Evolutionary conservation across 2,888 invertebrate species (phyloP), one percentile per base, ranked within the genome.

Genomic region (Cerceris ruficornis): DNA sequence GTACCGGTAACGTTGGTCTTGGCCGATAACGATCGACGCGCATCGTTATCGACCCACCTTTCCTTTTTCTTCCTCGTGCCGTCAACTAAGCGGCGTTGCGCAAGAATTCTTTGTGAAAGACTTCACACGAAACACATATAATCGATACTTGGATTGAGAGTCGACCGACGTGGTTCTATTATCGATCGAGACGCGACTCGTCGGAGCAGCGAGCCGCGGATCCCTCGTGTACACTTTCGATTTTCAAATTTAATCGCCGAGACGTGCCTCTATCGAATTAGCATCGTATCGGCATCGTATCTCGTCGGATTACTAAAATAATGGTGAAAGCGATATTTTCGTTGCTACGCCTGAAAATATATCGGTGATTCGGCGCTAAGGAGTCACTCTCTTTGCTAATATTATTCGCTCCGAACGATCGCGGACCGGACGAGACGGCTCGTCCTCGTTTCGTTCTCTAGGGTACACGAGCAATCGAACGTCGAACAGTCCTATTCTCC

Each of bases 141-240:
- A 75, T 77, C 66, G 77, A 69, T 69, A 69, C 75, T 62, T 75
- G 39, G 60, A 73, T 67, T 76, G 61, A 46, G 46, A 62, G 62
- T 28, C 28, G 4, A 28, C 4, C 28, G 28, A 28, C 28, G 4
- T 28, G 28, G 28, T 28, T 28, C 28, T 61, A 41, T 54, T 49
- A 39, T 71, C n/a, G 15, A n/a, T 14, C 66, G 61, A 75, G 66
- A 62, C 50, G 43, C 61, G 73, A 74, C 52, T 76, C 68, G 59
- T 14, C 28, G 28, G 28, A 28, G 28, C 28, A 28, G 28, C 28
- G 28, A 28, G 28, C 28, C 4, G 28, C 17, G 77, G 80, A 80
- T 80, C 80, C 80, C 70, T 68, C 64, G 74, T 77, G 77, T 77
- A 77, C 77, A 66, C 70, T 49, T 74, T 77, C 80, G 77, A 77